phyloP scores from a whole-genome alignment of 1,140 invertebrate genomes.

The Batillaria attramentaria region DNA sequence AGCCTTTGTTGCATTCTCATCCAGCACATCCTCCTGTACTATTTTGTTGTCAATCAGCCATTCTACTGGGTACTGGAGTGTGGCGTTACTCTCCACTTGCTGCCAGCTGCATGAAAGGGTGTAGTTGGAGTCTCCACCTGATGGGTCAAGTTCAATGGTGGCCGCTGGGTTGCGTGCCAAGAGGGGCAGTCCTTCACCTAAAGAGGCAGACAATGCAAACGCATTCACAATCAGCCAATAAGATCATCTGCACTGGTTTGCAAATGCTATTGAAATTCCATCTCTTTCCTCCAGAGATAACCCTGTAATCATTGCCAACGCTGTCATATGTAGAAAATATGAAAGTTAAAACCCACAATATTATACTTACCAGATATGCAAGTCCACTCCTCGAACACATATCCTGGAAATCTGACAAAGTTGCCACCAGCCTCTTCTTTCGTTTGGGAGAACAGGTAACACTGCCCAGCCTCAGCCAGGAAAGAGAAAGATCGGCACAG shows the following conservation, averaged over 20 bases:
- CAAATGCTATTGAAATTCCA: not conserved
- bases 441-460: conserved; percentile 42
- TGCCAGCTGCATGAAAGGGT: conserved; percentile 47
- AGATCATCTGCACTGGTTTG: not conserved
- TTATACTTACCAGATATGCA: conserved; percentile 45
- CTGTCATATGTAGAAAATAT: not conserved
- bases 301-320: not conserved
- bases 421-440: conserved; percentile 15
- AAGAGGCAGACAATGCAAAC: not conserved
- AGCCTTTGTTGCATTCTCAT: conserved; percentile 15
- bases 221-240: not conserved
- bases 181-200: conserved; percentile 40
- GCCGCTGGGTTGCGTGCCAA: conserved; percentile 41
- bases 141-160: conserved; percentile 26
- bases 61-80: conserved; percentile 39
- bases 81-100: conserved; percentile 31
- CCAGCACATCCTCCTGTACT: conserved; percentile 26
- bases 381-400: conserved; percentile 55
- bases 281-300: too few relatives aligned
- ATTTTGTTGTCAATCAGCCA: conserved; percentile 48
- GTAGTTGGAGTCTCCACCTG: conserved; percentile 25
- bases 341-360: not conserved
- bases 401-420: conserved; percentile 49
- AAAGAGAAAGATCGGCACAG: conserved; percentile 52
- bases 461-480: conserved; percentile 35